Base-by-base conservation (phyloP, 2,797 vertebrate genomes). In the Margarornis squamiger region DNA sequence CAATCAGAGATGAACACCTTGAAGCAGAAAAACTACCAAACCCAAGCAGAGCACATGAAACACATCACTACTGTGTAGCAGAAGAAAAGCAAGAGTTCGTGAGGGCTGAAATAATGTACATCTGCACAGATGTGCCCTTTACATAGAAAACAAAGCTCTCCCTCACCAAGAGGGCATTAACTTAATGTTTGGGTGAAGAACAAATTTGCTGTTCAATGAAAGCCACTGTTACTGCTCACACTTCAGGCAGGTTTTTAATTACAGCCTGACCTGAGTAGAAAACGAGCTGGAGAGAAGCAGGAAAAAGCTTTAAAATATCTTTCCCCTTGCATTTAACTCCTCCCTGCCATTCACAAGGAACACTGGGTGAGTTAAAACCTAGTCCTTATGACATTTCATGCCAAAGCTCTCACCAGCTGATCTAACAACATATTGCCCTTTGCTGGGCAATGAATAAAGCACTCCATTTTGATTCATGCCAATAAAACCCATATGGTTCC, bases 31-130 rank as follows among this genome's bases (percentile, higher is more conserved):
- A 79, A 62, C 4, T 39, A 59, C 45, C 62, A 73, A 59, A 72
- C 6, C 15, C 39, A 73, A 82, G 32, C 19, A 78, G 26, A 78
- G 32, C 18, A 71, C 29, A 26, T 1, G 9, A 52, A 87, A 55
- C 16, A 10, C 5, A 57, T 9, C 43, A n/a, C 1, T 14, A 29
- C 1, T 14, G 12, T 36, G 49, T 1, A 77, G 55, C 43, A 85
- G 39, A 18, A 59, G 48, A 58, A 75, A 75, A 63, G 3, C 18
- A 86, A 34, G 32, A 14, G 22, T 4, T 87, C 9, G 21, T 59
- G n/a, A 78, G 55, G 10, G 10, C 2, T 75, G 36, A 65, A 62
- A 85, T 67, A 5, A 5, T 0, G 0, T 12, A n/a, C 17, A 85
- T 29, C 23, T 77, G 58, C 51, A 26, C 54, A 90, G 70, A 54